Evolutionary conservation across 2,797 vertebrate genomes (phyloP).

Genomic region (Natrix natrix): DNA sequence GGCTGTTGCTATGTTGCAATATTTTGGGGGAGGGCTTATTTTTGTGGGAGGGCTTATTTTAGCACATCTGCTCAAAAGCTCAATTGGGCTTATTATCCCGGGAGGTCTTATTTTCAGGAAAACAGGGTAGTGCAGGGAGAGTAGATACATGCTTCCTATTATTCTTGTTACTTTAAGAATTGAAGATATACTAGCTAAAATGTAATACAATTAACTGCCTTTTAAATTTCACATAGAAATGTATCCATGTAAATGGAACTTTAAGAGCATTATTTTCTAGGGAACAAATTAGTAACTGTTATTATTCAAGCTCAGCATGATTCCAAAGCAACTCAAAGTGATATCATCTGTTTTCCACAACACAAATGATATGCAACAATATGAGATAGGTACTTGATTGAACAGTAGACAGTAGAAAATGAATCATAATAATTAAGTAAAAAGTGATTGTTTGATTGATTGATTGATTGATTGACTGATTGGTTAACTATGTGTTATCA

Average conservation of each 20-base stretch:
- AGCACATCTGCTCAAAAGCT: no score
- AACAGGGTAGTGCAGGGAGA: not conserved
- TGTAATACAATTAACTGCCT: not conserved
- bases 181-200: not conserved
- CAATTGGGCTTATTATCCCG: no score
- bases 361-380: not conserved
- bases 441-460: not conserved
- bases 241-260: not conserved
- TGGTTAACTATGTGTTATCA: not conserved
- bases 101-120: no score
- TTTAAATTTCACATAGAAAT: not conserved
- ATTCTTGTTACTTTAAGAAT: conserved; percentile 14
- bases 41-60: no score
- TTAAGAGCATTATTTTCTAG: not conserved
- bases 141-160: not conserved
- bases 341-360: not conserved
- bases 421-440: not conserved
- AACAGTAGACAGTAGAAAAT: not conserved
- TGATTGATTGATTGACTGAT: not conserved
- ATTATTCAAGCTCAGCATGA: not conserved
- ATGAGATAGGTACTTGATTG: not conserved
- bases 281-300: not conserved
- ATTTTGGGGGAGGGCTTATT: no score
- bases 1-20: no score
- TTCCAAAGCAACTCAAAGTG: not conserved